Evolutionary conservation across 2,797 vertebrate species (phyloP).

Genomic region (Gorsachius magnificus): DNA sequence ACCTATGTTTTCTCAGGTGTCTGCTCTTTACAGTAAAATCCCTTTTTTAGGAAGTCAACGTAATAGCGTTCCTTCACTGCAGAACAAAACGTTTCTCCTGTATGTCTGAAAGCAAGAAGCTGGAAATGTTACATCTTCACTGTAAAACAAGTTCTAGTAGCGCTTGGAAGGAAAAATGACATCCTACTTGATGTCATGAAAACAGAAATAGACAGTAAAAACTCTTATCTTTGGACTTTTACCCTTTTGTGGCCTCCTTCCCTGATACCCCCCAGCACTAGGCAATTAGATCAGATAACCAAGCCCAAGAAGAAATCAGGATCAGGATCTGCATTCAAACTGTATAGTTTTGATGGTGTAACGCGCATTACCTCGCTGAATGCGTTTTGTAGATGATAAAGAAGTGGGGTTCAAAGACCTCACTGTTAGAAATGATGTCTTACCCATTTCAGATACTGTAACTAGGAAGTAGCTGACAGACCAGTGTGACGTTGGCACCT

Average conservation of each 20-base stretch:
- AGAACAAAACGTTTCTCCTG: accelerated
- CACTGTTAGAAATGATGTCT: too few relatives aligned
- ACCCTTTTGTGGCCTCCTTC: not conserved
- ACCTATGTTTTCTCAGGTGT: not conserved
- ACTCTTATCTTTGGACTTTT: not conserved
- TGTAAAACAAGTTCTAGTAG: not conserved
- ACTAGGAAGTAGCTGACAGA: not conserved
- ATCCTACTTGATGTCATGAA: not conserved
- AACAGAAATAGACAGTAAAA: not conserved
- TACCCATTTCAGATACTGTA: too few relatives aligned
- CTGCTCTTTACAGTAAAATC: not conserved
- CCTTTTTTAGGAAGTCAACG: not conserved
- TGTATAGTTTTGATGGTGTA: not conserved
- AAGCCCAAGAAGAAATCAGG: not conserved
- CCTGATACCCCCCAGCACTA: not conserved
- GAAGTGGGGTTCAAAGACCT: not conserved
- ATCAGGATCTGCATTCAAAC: not conserved
- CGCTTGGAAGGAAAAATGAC: not conserved
- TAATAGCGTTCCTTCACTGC: not conserved
- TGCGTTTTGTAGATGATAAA: not conserved
- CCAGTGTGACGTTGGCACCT: not conserved
- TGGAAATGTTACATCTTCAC: not conserved
- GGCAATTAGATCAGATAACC: not conserved
- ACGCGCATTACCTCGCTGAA: not conserved
- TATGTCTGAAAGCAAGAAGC: not conserved